Evolutionary conservation across 2,797 vertebrate genomes (phyloP), one percentile per base, ranked within the genome.

Genomic region (Borostomias antarcticus): DNA sequence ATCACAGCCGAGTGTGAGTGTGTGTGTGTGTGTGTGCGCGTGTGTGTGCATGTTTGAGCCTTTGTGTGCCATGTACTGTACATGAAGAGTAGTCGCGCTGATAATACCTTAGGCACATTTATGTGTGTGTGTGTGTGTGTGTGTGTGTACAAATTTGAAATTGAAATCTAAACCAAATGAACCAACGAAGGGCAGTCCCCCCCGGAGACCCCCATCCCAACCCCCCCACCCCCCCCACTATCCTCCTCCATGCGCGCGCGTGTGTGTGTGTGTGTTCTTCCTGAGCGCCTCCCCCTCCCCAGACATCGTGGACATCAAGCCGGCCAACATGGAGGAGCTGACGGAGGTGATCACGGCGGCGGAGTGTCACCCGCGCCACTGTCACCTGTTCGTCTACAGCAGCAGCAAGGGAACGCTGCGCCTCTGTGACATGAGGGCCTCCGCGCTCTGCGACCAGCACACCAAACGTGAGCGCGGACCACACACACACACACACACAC

Each of bases 231-330:
- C 19, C 2, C 0, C 7, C 50, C 21, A 7, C 9, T 13, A 26
- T 52, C 19, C 0, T 25, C 9, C 25, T 9, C 64, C 48, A 37
- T n/a, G 53, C 66, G 68, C 64, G 13, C 43, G 15, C 6, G 30
- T 50, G 53, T 52, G 40, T 52, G 11, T 40, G 15, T 29, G 4
- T 40, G 58, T 75, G 52, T 80, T 77, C 72, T 89, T 90, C 91
- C 91, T 96, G 87, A 94, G n/a, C n/a, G n/a, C 82, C 1, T 29
- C 51, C 2, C 62, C 29, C 60, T 70, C 73, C 82, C 70, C 84
- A 99, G 97, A 99, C 83, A 98, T 99, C 62, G 97, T 99, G 82
- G 97, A 99, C 89, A 99, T 99, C 85, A 99, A 99, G 82, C 97
- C 97, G 75, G 95, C 94, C 87, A 99, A 99, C 89, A 99, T 99